phyloP scores from a whole-genome alignment of 2,113 vertebrate species.

The Rhinopomastus cyanomelas region DNA sequence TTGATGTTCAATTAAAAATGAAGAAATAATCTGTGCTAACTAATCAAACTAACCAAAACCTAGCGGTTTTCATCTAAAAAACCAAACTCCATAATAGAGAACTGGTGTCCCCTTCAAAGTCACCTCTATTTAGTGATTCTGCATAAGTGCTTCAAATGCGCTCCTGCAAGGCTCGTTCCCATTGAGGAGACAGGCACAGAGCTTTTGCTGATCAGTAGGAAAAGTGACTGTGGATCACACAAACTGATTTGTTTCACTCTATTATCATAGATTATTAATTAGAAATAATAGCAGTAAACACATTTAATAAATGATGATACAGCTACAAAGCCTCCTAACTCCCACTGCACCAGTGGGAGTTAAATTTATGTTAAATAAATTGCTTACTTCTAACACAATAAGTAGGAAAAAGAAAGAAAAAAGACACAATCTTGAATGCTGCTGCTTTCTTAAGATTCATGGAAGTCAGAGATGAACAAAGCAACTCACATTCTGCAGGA shows the following conservation, averaged over 20 bases:
- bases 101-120: neutral
- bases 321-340: conserved; percentile 20
- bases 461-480: neutral
- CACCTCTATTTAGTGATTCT: neutral
- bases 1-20: neutral
- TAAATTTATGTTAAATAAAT: neutral
- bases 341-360: neutral
- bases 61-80: neutral
- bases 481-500: neutral
- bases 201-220: conserved; percentile 14
- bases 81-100: neutral
- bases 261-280: conserved; percentile 9
- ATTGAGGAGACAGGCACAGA: neutral
- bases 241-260: neutral
- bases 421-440: neutral
- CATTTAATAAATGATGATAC: conserved; percentile 13
- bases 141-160: neutral
- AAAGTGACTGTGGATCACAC: neutral
- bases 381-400: neutral
- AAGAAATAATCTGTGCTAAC: neutral
- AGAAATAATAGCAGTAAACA: conserved; percentile 47
- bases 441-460: neutral
- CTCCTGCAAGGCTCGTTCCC: neutral
- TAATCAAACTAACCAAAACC: neutral
- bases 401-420: neutral